These are phyloP conservation scores for Stictonetta naevosa DNA, from an alignment of 2,113 vertebrate species.

Conservation along the genomic window DNA sequence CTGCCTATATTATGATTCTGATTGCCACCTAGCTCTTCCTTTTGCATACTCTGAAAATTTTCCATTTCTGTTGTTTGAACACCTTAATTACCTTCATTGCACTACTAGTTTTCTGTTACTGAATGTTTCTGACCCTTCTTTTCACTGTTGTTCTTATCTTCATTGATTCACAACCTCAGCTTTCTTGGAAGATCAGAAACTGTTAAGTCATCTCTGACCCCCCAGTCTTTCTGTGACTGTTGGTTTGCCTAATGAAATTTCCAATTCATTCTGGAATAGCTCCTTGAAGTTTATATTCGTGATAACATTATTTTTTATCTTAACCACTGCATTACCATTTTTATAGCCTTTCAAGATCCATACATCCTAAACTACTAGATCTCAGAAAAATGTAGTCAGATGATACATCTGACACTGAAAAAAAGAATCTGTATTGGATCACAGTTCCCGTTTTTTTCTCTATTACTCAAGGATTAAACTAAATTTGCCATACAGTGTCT, in stretches of 20 bases:
- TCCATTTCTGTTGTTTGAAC: not conserved
- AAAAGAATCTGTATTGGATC: not conserved
- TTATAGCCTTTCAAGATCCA: not conserved
- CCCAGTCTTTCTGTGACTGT: not conserved
- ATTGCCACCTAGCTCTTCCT: not conserved
- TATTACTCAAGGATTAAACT: not conserved
- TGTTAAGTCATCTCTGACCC: not conserved
- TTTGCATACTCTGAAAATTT: not conserved
- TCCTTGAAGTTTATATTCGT: constrained; percentile 15
- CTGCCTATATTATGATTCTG: not conserved
- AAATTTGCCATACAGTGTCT: constrained; percentile 23
- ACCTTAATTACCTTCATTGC: not conserved
- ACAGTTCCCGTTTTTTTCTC: not conserved
- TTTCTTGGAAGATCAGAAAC: constrained; percentile 2
- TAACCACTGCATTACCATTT: not conserved
- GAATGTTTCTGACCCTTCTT: not conserved
- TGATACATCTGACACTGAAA: not conserved
- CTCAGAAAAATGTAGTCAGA: not conserved
- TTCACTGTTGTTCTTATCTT: not conserved
- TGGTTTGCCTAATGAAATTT: not conserved
- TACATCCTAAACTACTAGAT: not conserved
- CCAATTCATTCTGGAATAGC: not conserved
- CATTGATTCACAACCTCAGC: not conserved
- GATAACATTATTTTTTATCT: not conserved
- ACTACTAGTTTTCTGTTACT: constrained; percentile 8